Conservation (phyloP, 1,140 invertebrate species). For the Neotoxoptera formosana region DNA sequence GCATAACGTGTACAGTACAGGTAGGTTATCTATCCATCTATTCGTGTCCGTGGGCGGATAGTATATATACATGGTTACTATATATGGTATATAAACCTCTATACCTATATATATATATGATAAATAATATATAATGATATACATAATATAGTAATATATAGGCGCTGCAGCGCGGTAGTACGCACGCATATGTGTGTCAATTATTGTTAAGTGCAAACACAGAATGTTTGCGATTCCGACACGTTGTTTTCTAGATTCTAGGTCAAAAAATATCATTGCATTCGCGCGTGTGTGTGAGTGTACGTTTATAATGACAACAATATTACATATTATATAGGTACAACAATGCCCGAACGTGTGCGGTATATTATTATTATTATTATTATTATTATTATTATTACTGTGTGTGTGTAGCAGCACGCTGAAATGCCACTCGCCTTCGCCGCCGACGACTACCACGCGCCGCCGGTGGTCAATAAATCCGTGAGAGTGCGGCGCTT, state of each 20-base stretch:
- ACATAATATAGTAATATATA: too few relatives aligned
- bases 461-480: conserved; percentile 8
- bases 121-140: too few relatives aligned
- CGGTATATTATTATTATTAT: too few relatives aligned
- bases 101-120: too few relatives aligned
- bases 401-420: not conserved
- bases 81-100: too few relatives aligned
- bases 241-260: conserved; percentile 37
- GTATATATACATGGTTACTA: too few relatives aligned
- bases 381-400: too few relatives aligned
- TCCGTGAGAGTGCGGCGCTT: not conserved
- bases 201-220: not conserved
- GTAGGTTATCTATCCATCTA: not conserved
- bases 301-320: not conserved
- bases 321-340: not conserved
- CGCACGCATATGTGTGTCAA: not conserved
- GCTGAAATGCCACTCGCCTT: not conserved
- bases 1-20: not conserved
- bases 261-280: conserved; percentile 24
- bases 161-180: too few relatives aligned
- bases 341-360: not conserved
- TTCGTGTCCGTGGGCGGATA: not conserved
- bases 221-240: conserved; percentile 33
- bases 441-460: not conserved
- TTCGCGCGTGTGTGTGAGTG: too few relatives aligned